These are phyloP conservation scores for Polydrusus cervinus DNA, from an alignment of 2,888 invertebrate species.

Conservation along the genomic window DNA sequence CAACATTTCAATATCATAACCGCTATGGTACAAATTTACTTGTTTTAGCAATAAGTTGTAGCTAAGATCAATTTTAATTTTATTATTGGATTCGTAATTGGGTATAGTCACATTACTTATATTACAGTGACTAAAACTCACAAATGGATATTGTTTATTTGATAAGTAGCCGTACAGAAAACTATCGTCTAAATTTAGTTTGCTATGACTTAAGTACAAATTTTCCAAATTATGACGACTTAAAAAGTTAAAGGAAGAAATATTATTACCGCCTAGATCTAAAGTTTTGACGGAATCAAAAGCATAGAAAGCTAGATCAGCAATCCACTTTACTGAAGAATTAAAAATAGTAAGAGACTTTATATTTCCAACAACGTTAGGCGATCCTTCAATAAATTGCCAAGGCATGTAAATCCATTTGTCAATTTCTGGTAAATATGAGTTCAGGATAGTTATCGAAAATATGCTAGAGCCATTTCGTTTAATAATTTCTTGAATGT, in stretches of 20 bases:
- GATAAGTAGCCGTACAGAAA: background rate
- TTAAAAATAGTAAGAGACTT: background rate
- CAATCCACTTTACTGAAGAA: background rate
- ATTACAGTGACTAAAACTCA: background rate
- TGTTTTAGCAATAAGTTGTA: background rate
- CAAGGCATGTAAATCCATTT: background rate
- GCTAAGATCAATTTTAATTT: background rate
- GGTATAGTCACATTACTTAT: background rate
- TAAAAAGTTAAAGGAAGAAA: background rate
- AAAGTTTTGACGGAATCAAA: slow-evolving; percentile 1
- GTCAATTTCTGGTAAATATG: background rate
- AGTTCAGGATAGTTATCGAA: background rate
- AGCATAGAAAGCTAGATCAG: too few relatives aligned
- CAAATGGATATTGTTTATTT: background rate
- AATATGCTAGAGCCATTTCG: background rate
- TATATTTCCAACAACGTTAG: background rate
- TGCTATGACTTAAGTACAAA: background rate
- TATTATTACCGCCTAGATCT: background rate
- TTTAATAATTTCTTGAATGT: background rate
- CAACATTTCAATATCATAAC: background rate
- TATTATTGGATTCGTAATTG: too few relatives aligned
- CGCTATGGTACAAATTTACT: background rate
- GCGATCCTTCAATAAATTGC: background rate
- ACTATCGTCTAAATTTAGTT: background rate
- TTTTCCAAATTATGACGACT: background rate